phyloP scores from a whole-genome alignment of 1,140 invertebrate species.

The Anagrus nilaparvatae region DNA sequence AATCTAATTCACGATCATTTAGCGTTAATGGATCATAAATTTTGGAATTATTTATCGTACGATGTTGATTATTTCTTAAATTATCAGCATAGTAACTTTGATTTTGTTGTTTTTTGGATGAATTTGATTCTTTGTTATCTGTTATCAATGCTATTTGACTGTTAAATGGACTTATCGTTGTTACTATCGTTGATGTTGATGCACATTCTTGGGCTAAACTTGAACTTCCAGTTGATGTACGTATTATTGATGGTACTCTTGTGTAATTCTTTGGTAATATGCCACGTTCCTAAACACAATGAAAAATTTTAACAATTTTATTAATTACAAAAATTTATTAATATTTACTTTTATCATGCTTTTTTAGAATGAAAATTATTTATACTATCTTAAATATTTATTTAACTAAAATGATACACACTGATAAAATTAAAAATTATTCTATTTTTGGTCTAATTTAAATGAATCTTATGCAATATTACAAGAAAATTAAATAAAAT shows the following conservation, averaged over 20 bases:
- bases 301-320: too few species aligned
- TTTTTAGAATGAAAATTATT: too few species aligned
- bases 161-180: slow-evolving; percentile 44
- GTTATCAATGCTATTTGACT: slow-evolving; percentile 32
- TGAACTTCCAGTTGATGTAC: slow-evolving; percentile 40
- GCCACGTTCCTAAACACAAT: slow-evolving; percentile 32
- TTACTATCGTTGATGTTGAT: slow-evolving; percentile 45
- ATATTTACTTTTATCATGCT: too few species aligned
- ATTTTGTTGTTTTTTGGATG: neutral
- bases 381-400: too few species aligned
- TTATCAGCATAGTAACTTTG: slow-evolving; percentile 37
- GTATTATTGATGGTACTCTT: slow-evolving; percentile 26
- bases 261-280: slow-evolving; percentile 34
- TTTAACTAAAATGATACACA: too few species aligned
- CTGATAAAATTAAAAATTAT: too few species aligned
- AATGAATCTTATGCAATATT: too few species aligned
- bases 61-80: slow-evolving; percentile 30
- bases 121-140: slow-evolving; percentile 22
- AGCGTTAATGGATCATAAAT: slow-evolving; percentile 28
- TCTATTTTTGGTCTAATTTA: too few species aligned
- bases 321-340: too few species aligned
- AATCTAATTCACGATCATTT: slow-evolving; percentile 22
- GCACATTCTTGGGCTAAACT: slow-evolving; percentile 46
- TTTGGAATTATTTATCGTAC: slow-evolving; percentile 22
- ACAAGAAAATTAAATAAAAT: too few species aligned